Base-by-base conservation (phyloP, 2,113 vertebrate genomes). In the Strix aluco region DNA sequence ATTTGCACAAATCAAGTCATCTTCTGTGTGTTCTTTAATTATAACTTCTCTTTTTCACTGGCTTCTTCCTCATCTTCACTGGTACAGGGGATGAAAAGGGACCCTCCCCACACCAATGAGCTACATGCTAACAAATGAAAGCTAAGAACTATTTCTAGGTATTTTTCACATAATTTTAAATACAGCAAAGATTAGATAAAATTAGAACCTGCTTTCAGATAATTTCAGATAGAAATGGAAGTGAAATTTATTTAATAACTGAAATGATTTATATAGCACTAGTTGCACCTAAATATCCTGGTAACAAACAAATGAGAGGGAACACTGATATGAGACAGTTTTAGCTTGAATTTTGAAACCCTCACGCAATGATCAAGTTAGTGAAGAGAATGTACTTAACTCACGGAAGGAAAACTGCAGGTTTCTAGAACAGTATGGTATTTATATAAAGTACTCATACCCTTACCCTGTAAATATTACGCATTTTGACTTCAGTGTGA, bases 181-280 rank as follows among this genome's bases (percentile, higher is more conserved):
- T 42, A n/a, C 86, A 81, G 42, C 13, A 55, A 90, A 93, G 47
- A 61, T 55, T 13, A 81, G 72, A 55, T 38, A 72, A 92, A 86
- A 94, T 38, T 62, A n/a, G 72, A 55, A 74, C 46, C 72, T 91
- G 47, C 67, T 78, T 84, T 62, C 51, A 78, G 55, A 30, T 71
- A 63, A 94, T 81, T 94, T 57, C 75, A 88, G 81, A 71, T 5
- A 79, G 69, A 91, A 93, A 88, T 40, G 27, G 36, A 88, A 88
- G 63, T 78, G 40, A 95, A 51, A 71, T 77, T 42, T 80, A 47
- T 66, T 82, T 87, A 94, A 77, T 62, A 91, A 69, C 14, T 36
- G 77, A 71, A 72, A 51, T 49, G 1, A 92, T 75, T 91, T 72
- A 79, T 42, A 49, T 46, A 89, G 77, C 73, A 59, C 32, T 67